Evolutionary conservation across 2,888 invertebrate species (phyloP), one percentile per base, ranked within the genome.

Genomic region (Chrysolina haemoptera): DNA sequence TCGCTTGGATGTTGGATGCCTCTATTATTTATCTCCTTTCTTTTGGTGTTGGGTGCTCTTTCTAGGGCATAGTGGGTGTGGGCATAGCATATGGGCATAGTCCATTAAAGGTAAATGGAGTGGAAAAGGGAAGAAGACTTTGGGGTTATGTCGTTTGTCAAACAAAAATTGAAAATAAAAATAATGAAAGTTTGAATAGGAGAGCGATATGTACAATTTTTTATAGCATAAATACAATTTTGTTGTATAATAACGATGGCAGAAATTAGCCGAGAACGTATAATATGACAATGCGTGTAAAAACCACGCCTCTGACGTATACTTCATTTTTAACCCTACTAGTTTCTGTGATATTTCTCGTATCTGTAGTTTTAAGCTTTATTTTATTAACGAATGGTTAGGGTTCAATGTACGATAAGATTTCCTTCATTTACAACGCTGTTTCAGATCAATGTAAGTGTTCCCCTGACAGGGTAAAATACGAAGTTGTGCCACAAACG

Each of bases 331-430:
- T 82, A 62, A 76, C 78, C 18, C 55, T 78, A 64, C 66, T 84
- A 40, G 66, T 83, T 55, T 78, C 77, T 71, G 71, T 83, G 68
- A 83, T 84, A 82, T 85, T 85, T 72, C 62, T 83, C 70, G 71
- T 80, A 73, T 84, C 82, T 53, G 79, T 83, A 67, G 71, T 83
- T 76, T 82, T 87, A 80, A 84, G 84, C 50, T 86, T 86, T 78
- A 84, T 82, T 71, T 81, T 86, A 74, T 83, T 87, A 75, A 85
- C 83, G 27, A 81, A 78, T 78, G 86, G 86, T 87, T 82, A 78
- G 69, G 11, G 6, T 43, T 18, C 11, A 0, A 48, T 10, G 0
- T n/a, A n/a, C 27, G 40, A 50, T 14, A 8, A 20, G 50, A 53
- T n/a, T 10, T 6, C 10, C n/a, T 9, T 27, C 50, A 27, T 16